Conservation (phyloP, 2,797 vertebrate genomes). For the Natrix natrix region DNA sequence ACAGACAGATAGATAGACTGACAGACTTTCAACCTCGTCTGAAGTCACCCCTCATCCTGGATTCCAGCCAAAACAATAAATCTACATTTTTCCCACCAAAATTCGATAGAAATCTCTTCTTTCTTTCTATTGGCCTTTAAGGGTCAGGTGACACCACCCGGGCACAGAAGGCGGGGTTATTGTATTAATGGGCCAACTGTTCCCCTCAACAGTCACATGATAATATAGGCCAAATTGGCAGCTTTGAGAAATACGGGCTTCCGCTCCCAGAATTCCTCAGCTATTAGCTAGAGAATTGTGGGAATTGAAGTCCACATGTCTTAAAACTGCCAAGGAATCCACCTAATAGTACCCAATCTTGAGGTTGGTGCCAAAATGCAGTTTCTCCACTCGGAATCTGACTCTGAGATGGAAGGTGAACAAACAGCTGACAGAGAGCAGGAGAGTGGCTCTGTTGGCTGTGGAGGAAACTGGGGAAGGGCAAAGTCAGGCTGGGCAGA, state of each 20-base stretch:
- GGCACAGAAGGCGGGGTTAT: neutral
- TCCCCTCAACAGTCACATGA: neutral
- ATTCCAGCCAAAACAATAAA: neutral
- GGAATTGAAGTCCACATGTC: neutral
- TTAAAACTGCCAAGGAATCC: neutral
- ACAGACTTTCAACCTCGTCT: neutral
- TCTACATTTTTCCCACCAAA: neutral
- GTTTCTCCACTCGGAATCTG: neutral
- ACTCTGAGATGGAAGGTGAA: no score
- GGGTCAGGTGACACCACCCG: neutral
- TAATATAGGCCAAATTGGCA: neutral
- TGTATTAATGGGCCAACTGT: neutral
- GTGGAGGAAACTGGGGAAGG: no score
- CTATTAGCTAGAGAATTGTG: neutral
- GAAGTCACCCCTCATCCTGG: neutral
- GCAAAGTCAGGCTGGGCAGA: no score
- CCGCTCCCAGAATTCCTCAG: neutral
- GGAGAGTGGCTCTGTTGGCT: no score
- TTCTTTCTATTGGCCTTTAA: neutral
- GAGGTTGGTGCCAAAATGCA: neutral
- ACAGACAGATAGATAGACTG: neutral
- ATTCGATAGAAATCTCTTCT: neutral
- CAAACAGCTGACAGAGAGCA: no score
- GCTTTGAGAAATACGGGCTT: neutral
- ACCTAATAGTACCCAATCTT: neutral